These are phyloP conservation scores for Calliphora vomitoria DNA, from an alignment of 2,888 invertebrate species.

Conservation along the genomic window DNA sequence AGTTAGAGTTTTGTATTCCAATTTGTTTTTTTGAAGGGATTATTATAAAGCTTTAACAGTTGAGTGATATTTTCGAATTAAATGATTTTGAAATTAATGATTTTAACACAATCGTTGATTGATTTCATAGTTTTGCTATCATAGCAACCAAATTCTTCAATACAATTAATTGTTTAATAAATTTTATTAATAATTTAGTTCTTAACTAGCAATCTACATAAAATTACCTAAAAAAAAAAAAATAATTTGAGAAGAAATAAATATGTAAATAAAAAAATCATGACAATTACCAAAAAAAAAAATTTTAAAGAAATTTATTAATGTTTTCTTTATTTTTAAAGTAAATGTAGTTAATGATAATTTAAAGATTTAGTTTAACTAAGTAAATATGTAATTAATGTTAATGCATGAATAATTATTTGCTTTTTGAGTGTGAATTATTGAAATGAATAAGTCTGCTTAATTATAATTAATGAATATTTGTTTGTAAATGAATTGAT, in stretches of 20 bases:
- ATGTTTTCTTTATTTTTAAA: not conserved
- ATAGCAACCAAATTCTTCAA: slow-evolving; percentile 39
- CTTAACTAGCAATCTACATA: slow-evolving; percentile 83
- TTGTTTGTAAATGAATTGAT: not conserved
- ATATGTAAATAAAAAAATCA: slow-evolving; percentile 34
- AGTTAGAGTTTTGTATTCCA: slow-evolving; percentile 40
- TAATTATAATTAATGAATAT: slow-evolving; percentile 14
- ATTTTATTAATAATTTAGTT: slow-evolving; percentile 44
- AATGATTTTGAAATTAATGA: slow-evolving; percentile 45
- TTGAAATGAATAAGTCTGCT: not conserved
- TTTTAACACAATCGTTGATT: slow-evolving; percentile 53
- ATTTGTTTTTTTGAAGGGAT: slow-evolving; percentile 4
- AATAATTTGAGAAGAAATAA: slow-evolving; percentile 74
- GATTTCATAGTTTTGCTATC: slow-evolving; percentile 8
- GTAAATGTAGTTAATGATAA: slow-evolving; percentile 3
- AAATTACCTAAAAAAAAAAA: slow-evolving; percentile 85
- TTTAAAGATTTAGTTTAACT: not conserved
- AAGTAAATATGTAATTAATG: not conserved
- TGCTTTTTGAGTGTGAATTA: not conserved
- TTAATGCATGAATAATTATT: not conserved
- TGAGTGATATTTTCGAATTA: slow-evolving; percentile 11
- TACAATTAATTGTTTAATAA: slow-evolving; percentile 39
- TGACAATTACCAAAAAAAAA: slow-evolving; percentile 4
- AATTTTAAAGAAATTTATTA: slow-evolving; percentile 14
- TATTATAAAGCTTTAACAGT: slow-evolving; percentile 8